Evolutionary conservation across 2,113 vertebrate species (phyloP), one percentile per base, ranked within the genome.

Genomic region (Spea multiplicata): DNA sequence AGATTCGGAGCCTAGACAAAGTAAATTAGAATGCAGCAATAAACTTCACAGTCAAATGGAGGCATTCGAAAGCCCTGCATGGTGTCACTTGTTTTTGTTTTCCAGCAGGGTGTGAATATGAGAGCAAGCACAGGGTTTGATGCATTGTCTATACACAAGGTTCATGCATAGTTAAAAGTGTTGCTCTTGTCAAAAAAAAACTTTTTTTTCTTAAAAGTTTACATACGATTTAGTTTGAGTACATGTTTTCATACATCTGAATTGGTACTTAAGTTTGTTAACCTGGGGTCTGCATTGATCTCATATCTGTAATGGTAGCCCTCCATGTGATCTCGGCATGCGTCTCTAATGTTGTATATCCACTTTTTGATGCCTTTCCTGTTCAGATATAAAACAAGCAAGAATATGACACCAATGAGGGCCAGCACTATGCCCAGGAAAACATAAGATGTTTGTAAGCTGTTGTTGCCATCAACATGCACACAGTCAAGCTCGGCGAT

Each of bases 221-320:
- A 30, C 30, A 30, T 5, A 80, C 3, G 16, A 16, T 7, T 45
- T 10, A 57, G 6, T 55, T 44, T 44, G n/a, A 13, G 67, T 6
- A 8, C 16, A 69, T 0, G 50, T 80, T 0, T 86, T 95, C 89
- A 98, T 85, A 96, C 95, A 53, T 99, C 97, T 0, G 96, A 98
- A 85, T 97, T 99, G 84, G 96, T 95, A 87, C 95, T 96, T 83
- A 98, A 92, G 89, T 96, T 96, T 86, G 96, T 96, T 83, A 99
- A 84, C 72, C 95, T 91, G 17, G 97, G 95, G 87, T 98, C 97
- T 5, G 96, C 93, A 72, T 96, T 98, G 82, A 98, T 95, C 90
- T 99, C 97, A 0, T 99, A 99, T 87, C 96, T 92, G 91, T 99
- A 99, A 87, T 99, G 96, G 87, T 99, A 99, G 4, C 97, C 97